Base-by-base conservation (phyloP, 2,888 invertebrate species). In the Dynastes hyllus region DNA sequence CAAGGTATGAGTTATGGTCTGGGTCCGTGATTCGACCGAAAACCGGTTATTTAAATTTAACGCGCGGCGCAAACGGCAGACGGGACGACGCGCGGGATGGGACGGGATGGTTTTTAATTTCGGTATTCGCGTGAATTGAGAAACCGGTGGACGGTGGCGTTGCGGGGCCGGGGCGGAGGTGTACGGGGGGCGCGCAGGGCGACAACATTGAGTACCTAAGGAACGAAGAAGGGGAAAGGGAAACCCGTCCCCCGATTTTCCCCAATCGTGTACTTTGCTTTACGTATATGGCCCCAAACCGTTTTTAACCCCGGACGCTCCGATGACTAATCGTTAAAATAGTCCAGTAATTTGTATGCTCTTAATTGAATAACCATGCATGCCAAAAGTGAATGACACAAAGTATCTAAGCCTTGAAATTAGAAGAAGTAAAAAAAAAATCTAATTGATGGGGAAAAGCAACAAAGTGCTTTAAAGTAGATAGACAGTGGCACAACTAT, bases 131-230 rank as follows among this genome's bases (percentile, higher is more conserved):
- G 76, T 76, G 66, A 66, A 76, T 76, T 66, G 66, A 76, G 78
- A 61, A 51, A 37, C 40, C 50, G 78, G 45, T 84, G 84, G 86
- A 77, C 78, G 81, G 80, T 81, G 84, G 83, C 82, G 81, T 22
- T 55, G 83, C 79, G 82, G 82, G 83, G 81, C 80, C 81, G 80
- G 80, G 81, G 76, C 77, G 73, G 80, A 78, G 81, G 50, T 16
- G 22, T 55, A 22, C 22, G 55, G 45, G 70, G 66, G 81, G 81
- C n/a, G n/a, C n/a, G n/a, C n/a, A 82, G 84, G 83, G 55, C 71
- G 71, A 71, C 71, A 71, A 71, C 55, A 58, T 71, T 53, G 40
- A 71, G 55, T 71, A 55, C 22, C 53, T 71, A 37, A 32, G 55
- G 11, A 71, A 37, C 58, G 40, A 71, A 50, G 69, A 70, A 70